Base-by-base conservation (phyloP, 1,140 invertebrate species). In the Atopsyche davidsoni region DNA sequence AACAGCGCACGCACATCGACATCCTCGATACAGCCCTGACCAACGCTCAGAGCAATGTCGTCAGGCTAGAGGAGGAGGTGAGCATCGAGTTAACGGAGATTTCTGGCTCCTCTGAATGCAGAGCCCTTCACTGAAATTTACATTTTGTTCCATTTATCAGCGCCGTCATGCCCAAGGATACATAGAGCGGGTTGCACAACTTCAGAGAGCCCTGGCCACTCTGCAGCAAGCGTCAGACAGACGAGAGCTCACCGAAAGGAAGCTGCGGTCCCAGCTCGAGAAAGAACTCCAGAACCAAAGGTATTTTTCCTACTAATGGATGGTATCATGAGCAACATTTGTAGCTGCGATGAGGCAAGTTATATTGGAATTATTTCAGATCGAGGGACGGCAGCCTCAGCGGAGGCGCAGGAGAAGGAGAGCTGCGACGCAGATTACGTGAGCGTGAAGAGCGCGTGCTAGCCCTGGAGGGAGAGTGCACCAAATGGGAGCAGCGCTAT, bases 1-100 rank as follows among this genome's bases (percentile, higher is more conserved):
- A 96, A 65, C 92, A 95, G 68, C 76, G 89, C 51, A 90, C 86
- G 13, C 90, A 95, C 68, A 94, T 96, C 63, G 90, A 92, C 61
- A 92, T 96, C 58, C 75, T 96, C 22, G 92, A 96, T 63, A 90
- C 85, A 18, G 92, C 92, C 32, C 72, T 96, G 19, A 90, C 87
- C 14, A 93, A 92, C 70, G 90, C 91, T 13, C 91, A 95, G 69
- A 79, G 81, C 41, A 92, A 92, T 67, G 87, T 94, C 35, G 83
- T 92, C 16, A 76, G 86, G 34, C 76, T 94, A 6, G 92, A 96
- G 72, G 88, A 92, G 70, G 91, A 94, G 73, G 85, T 90, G 73
- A 60, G 16, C 49, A 53, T n/a, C n/a, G n/a, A n/a, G n/a, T n/a
- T n/a, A n/a, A n/a, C n/a, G n/a, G n/a, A n/a, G n/a, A n/a, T n/a